Percentiles rank a stretch among this genome's conserved stretches.
phyloP scores from a whole-genome alignment of 2,888 invertebrate species.

The Dicranocentrus wangi region DNA sequence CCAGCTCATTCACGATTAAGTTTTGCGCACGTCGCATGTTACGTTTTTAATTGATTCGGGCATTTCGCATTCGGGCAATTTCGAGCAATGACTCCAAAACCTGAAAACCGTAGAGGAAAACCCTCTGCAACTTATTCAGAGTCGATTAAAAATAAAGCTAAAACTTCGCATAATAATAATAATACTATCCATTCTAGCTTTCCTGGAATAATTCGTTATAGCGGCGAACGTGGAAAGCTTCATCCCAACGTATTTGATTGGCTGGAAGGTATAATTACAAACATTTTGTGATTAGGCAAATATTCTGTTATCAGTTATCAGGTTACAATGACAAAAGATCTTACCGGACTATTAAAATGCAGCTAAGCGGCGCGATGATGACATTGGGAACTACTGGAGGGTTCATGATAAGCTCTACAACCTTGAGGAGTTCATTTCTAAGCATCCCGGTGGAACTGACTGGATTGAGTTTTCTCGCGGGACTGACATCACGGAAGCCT shows the following conservation, averaged over 20 bases:
- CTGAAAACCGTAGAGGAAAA: not conserved
- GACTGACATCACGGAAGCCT: constrained; percentile 85
- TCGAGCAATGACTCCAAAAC: not conserved
- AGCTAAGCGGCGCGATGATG: constrained; percentile 70
- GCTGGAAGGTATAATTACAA: constrained; percentile 57
- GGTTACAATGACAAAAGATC: not conserved
- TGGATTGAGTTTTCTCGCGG: constrained; percentile 77
- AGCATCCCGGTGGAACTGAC: constrained; percentile 77
- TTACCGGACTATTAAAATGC: not conserved
- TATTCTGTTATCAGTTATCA: not conserved
- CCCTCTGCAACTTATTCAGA: too few relatives aligned
- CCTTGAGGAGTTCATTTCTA: constrained; percentile 77
- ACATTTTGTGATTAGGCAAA: not conserved
- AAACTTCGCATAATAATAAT: too few relatives aligned
- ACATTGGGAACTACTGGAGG: constrained; percentile 71
- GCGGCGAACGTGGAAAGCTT: constrained; percentile 45
- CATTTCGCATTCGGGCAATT: too few relatives aligned
- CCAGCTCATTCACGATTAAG: too few relatives aligned
- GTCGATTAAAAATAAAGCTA: too few relatives aligned
- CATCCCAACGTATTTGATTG: constrained; percentile 63
- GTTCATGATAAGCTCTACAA: constrained; percentile 76
- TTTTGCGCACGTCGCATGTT: too few relatives aligned
- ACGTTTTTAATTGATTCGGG: too few relatives aligned
- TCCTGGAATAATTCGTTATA: constrained; percentile 45
- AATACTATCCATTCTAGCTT: constrained; percentile 55